Percentiles rank a stretch among this genome's conserved stretches.
Conservation (phyloP, 2,888 invertebrate genomes). For the Euspilapteryx auroguttella region DNA sequence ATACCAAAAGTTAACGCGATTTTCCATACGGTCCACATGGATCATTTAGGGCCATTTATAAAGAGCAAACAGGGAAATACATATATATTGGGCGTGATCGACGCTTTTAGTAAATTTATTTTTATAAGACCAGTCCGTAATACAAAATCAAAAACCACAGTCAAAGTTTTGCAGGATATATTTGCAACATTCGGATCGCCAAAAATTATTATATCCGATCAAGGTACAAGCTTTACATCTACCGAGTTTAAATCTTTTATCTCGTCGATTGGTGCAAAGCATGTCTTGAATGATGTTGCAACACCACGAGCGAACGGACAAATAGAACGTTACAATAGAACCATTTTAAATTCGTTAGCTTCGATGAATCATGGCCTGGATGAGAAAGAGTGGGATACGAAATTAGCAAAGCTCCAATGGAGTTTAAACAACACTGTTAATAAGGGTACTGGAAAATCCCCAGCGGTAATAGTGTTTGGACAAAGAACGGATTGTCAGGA, state of each 20-base stretch:
- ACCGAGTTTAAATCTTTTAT: slow-evolving; percentile 5
- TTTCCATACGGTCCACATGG: slow-evolving; percentile 8
- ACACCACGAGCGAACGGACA: slow-evolving; percentile 9
- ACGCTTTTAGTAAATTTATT: slow-evolving; percentile 8
- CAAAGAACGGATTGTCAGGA: too few relatives aligned
- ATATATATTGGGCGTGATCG: slow-evolving; percentile 8
- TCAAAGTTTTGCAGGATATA: slow-evolving; percentile 5
- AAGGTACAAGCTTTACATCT: slow-evolving; percentile 8
- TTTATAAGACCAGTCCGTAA: slow-evolving; percentile 5
- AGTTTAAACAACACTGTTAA: slow-evolving; percentile 9
- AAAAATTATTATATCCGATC: slow-evolving; percentile 7
- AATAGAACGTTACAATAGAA: slow-evolving; percentile 8
- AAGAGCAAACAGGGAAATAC: slow-evolving; percentile 7
- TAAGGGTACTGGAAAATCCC: slow-evolving; percentile 7
- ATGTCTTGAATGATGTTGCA: slow-evolving; percentile 9
- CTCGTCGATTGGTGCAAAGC: slow-evolving; percentile 4
- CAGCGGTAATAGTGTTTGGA: slow-evolving; percentile 9
- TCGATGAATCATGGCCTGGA: slow-evolving; percentile 2
- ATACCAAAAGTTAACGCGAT: slow-evolving; percentile 7
- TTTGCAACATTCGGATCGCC: slow-evolving; percentile 6
- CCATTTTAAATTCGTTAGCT: slow-evolving; percentile 6
- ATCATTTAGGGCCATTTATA: slow-evolving; percentile 10
- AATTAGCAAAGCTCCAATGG: slow-evolving; percentile 7
- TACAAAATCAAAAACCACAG: slow-evolving; percentile 5
- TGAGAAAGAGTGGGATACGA: slow-evolving; percentile 7